phyloP scores from a whole-genome alignment of 2,113 vertebrate species.

The Camelus dromedarius region DNA sequence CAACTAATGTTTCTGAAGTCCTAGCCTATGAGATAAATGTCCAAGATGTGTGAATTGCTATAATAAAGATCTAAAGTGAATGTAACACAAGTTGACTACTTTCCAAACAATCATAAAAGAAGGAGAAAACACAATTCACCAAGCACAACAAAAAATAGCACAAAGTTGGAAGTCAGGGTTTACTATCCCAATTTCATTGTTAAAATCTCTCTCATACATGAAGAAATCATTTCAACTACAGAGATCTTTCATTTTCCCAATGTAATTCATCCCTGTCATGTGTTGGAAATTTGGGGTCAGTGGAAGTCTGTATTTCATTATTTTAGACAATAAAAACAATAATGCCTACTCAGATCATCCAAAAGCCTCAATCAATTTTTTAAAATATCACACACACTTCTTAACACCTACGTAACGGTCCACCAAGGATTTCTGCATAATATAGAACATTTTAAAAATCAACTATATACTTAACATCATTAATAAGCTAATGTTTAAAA shows the following conservation, averaged over 20 bases:
- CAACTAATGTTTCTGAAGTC: not conserved
- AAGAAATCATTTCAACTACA: not conserved
- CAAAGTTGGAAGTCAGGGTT: not conserved
- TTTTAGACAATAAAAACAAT: constrained; percentile 17
- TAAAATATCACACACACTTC: not conserved
- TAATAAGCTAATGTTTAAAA: constrained; percentile 1
- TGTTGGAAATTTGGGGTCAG: not conserved
- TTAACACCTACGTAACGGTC: not conserved
- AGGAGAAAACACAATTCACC: not conserved
- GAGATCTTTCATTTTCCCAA: not conserved
- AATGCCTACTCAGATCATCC: not conserved
- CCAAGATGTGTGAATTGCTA: not conserved
- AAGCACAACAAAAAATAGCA: not conserved
- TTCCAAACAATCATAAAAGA: not conserved
- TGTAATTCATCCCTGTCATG: not conserved
- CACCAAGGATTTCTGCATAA: not conserved
- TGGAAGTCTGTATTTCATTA: not conserved
- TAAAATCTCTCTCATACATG: not conserved
- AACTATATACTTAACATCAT: not conserved
- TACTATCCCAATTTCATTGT: not conserved
- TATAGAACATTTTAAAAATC: not conserved
- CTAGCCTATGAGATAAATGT: not conserved
- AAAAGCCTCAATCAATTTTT: not conserved
- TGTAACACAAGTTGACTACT: not conserved
- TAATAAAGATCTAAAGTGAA: constrained; percentile 1